Conservation (phyloP, 2,888 invertebrate genomes). For the Argynnis bischoffii region DNA sequence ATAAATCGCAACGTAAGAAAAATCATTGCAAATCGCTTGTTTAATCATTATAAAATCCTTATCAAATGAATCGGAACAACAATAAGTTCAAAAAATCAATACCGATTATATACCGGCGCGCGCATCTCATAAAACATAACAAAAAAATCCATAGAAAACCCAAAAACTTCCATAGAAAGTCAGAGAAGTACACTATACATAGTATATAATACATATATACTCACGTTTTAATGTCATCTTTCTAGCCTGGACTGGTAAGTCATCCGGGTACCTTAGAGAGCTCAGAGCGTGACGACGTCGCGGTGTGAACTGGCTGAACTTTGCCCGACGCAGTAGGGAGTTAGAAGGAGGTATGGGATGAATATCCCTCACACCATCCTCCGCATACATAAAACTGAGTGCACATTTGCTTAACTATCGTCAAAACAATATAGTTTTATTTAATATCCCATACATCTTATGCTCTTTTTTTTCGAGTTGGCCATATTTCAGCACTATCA, state of each 20-base stretch:
- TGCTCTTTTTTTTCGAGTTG: too few species aligned
- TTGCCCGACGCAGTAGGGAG: constrained; percentile 4
- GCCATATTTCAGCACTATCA: too few species aligned
- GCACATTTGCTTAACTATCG: not conserved
- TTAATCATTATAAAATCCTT: too few species aligned
- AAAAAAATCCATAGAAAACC: not conserved
- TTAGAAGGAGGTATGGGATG: not conserved
- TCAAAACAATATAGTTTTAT: too few species aligned
- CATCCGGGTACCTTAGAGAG: constrained; percentile 21
- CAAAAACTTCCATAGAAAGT: not conserved
- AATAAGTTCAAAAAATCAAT: too few species aligned
- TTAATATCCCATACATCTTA: too few species aligned
- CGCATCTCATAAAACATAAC: too few species aligned
- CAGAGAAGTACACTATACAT: not conserved
- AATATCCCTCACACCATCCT: constrained; percentile 6
- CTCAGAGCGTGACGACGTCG: constrained; percentile 16
- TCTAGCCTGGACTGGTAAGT: constrained; percentile 1
- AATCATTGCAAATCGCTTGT: too few species aligned
- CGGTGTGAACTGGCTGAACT: constrained; percentile 13
- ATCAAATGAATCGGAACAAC: too few species aligned
- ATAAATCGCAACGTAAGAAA: too few species aligned
- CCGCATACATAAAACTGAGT: constrained; percentile 14
- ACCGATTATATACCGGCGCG: too few species aligned
- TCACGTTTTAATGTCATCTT: constrained; percentile 7
- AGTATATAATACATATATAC: constrained; percentile 2